phyloP scores from a whole-genome alignment of 2,888 invertebrate species.

The Cyaniris semiargus region DNA sequence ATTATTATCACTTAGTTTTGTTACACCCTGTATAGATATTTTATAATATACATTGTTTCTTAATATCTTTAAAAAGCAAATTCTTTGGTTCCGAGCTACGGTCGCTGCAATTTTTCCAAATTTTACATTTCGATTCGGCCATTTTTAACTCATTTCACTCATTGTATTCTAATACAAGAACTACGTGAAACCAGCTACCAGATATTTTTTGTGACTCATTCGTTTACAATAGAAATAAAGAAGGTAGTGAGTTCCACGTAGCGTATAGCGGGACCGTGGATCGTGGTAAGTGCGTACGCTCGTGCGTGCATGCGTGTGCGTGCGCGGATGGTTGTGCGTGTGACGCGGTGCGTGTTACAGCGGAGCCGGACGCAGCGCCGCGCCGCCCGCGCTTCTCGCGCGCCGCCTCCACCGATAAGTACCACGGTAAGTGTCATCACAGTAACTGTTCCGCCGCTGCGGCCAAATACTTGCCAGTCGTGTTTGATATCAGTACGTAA shows the following conservation, averaged over 20 bases:
- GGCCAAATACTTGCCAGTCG: background rate
- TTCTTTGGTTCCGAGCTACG: constrained; percentile 57
- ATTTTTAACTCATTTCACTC: constrained; percentile 52
- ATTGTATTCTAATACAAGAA: constrained; percentile 33
- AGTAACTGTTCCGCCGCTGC: background rate
- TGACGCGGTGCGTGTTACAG: constrained; percentile 46
- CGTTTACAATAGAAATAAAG: background rate
- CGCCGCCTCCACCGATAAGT: constrained; percentile 76
- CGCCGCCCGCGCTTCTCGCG: constrained; percentile 77
- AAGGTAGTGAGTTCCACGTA: constrained; percentile 27
- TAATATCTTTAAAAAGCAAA: constrained; percentile 40
- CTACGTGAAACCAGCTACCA: background rate
- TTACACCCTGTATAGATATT: no score
- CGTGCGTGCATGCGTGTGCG: constrained; percentile 42
- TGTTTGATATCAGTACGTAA: background rate
- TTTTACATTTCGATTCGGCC: constrained; percentile 53
- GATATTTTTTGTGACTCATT: background rate
- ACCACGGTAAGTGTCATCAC: constrained; percentile 62
- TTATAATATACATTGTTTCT: constrained; percentile 41
- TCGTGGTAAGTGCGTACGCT: constrained; percentile 35
- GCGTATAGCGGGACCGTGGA: constrained; percentile 32
- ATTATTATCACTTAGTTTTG: no score
- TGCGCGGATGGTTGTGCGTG: constrained; percentile 43
- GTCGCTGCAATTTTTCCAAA: constrained; percentile 63
- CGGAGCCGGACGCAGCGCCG: constrained; percentile 62